Percentiles rank a stretch among this genome's conserved stretches.
These are phyloP conservation scores for Neodiprion lecontei DNA, from an alignment of 1,140 invertebrate genomes.

Conservation along the genomic window DNA sequence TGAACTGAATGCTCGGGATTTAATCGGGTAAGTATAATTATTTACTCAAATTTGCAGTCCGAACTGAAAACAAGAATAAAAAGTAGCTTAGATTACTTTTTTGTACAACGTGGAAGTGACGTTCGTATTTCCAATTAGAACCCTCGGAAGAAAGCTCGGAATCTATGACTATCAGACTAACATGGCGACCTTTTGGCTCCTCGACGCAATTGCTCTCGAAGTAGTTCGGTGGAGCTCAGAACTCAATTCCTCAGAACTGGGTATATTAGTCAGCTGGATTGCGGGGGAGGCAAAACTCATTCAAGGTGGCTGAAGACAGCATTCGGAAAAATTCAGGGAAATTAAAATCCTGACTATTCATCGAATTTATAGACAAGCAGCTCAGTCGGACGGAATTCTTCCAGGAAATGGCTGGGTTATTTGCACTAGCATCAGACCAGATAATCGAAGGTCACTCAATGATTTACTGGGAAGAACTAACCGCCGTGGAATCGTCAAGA, in stretches of 20 bases:
- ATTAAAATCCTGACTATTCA: neutral
- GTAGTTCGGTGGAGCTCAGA: slow-evolving; percentile 25
- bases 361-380: slow-evolving; percentile 31
- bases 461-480: slow-evolving; percentile 33
- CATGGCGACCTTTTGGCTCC: slow-evolving; percentile 44
- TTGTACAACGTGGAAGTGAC: neutral
- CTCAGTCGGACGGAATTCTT: slow-evolving; percentile 36
- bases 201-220: slow-evolving; percentile 39
- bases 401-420: slow-evolving; percentile 32
- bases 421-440: slow-evolving; percentile 19
- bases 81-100: too few species aligned
- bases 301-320: slow-evolving; percentile 23
- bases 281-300: slow-evolving; percentile 42
- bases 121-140: slow-evolving; percentile 31
- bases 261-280: slow-evolving; percentile 44
- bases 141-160: slow-evolving; percentile 34
- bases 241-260: slow-evolving; percentile 32
- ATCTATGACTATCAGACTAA: slow-evolving; percentile 41
- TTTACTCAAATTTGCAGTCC: neutral
- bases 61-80: neutral
- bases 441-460: slow-evolving; percentile 25
- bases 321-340: neutral
- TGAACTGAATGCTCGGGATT: neutral
- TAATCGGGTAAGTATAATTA: neutral
- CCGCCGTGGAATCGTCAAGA: neutral